Conservation (phyloP, 2,113 vertebrate species). For the Boulengeromyrus knoepffleri region DNA sequence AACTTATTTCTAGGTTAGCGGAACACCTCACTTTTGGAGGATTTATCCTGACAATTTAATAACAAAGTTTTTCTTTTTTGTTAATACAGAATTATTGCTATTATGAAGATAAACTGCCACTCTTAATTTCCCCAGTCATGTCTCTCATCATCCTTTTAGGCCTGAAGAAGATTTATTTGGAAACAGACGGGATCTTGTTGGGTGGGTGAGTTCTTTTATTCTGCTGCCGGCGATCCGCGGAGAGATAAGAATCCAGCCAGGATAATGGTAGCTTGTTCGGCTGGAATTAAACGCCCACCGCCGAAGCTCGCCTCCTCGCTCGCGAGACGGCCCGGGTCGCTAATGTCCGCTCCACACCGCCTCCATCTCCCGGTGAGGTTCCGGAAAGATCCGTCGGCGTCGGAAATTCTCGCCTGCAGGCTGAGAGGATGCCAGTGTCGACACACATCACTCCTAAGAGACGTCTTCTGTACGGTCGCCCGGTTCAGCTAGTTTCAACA, state of each 20-base stretch:
- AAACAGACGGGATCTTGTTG: conserved; percentile 1
- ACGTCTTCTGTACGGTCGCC: not conserved
- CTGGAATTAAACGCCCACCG: conserved; percentile 23
- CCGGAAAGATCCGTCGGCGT: not conserved
- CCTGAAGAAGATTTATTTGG: not conserved
- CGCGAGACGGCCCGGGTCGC: not conserved
- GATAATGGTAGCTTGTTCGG: conserved; percentile 21
- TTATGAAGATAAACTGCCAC: conserved; percentile 8
- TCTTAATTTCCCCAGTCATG: conserved; percentile 4
- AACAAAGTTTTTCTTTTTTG: not conserved
- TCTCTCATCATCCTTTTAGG: not conserved
- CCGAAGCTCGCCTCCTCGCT: not conserved
- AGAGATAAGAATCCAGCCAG: not conserved
- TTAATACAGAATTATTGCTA: conserved; percentile 14
- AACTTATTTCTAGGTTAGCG: not conserved
- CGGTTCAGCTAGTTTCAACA: not conserved
- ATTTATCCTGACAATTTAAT: conserved; percentile 18
- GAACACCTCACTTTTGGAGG: not conserved
- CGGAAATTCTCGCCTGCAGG: not conserved
- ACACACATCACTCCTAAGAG: not conserved
- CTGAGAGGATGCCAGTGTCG: not conserved
- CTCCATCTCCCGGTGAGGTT: not conserved
- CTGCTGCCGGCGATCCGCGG: not conserved
- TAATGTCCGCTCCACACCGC: not conserved
- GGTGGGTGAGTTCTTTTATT: conserved; percentile 7